Evolutionary conservation across 2,113 vertebrate genomes (phyloP), one percentile per base, ranked within the genome.

Genomic region (Serinus canaria): DNA sequence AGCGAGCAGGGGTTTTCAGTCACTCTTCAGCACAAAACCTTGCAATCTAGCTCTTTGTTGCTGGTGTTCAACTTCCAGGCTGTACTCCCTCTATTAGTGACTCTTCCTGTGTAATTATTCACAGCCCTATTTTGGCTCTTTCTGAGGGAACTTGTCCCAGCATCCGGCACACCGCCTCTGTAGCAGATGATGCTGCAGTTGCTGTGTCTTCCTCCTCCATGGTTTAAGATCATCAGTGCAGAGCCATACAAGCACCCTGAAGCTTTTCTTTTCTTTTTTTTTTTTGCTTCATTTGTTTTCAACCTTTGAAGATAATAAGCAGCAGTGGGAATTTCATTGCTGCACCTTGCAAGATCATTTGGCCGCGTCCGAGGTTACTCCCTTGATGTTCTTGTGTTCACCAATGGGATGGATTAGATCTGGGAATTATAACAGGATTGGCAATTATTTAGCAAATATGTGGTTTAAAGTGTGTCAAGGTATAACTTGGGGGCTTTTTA

Each of bases 21-120:
- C 22, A 8, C 56, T 87, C 77, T 52, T 87, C 63, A 81, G 93
- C 82, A 95, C 92, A 95, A 95, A 95, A 67, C 55, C 82, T 93
- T 0, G 35, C 94, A 97, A 96, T 97, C 90, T 95, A 91, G 82
- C 85, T 92, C 94, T 95, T 95, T 95, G 94, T 96, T 96, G 56
- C 74, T 67, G 14, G 46, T 56, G 83, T 69, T 89, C 77, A 83
- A 39, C 89, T 85, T 86, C 60, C 96, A 87, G 50, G 89, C 90
- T 83, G 22, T 8, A 16, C 58, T 95, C 66, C 56, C 62, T 69
- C 31, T 82, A 79, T 87, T 59, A 87, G 79, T 86, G 72, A 33
- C 89, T 92, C 73, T 94, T 94, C 90, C 62, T 43, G 39, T 92
- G 0, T 88, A 90, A 90, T 97, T 95, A 88, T 83, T 83, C 76